phyloP scores from a whole-genome alignment of 23 tunicate genomes.

The Ascidia mentula region DNA sequence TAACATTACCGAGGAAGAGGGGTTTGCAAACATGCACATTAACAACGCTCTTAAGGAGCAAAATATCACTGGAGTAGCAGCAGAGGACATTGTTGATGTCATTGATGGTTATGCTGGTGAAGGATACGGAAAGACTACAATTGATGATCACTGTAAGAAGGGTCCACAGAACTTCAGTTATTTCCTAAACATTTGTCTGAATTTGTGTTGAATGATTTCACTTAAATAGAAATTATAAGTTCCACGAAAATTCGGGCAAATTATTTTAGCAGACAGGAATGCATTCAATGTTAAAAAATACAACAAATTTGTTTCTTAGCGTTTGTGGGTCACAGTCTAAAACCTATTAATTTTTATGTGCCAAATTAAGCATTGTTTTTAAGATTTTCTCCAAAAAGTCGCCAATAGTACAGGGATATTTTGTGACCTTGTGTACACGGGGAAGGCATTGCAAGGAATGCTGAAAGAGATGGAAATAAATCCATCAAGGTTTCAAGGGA shows the following conservation, averaged over 20 bases:
- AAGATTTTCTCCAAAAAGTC: constrained; percentile 40
- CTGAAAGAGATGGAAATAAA: constrained; percentile 56
- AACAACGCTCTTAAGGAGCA: constrained; percentile 54
- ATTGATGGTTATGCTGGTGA: constrained; percentile 95
- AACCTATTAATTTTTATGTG: too few species aligned
- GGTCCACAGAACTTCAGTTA: too few species aligned
- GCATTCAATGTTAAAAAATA: too few species aligned
- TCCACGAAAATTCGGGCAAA: too few species aligned
- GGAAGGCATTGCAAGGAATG: constrained; percentile 82
- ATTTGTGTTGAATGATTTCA: too few species aligned
- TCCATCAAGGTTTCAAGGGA: constrained; percentile 72
- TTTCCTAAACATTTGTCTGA: too few species aligned
- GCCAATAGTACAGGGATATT: constrained; percentile 70
- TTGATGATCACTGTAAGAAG: constrained; percentile 64
- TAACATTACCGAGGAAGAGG: constrained; percentile 64
- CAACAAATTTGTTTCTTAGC: too few species aligned
- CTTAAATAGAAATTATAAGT: too few species aligned
- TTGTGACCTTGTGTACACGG: constrained; percentile 93
- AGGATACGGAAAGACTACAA: constrained; percentile 78
- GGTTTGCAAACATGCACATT: constrained; percentile 69
- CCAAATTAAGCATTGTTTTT: neutral
- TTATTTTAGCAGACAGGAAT: too few species aligned
- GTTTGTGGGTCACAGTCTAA: too few species aligned
- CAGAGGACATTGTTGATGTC: constrained; percentile 86
- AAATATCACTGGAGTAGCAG: constrained; percentile 24